Evolutionary conservation across 2,797 vertebrate species (phyloP).

Genomic region (Acridotheres tristis): DNA sequence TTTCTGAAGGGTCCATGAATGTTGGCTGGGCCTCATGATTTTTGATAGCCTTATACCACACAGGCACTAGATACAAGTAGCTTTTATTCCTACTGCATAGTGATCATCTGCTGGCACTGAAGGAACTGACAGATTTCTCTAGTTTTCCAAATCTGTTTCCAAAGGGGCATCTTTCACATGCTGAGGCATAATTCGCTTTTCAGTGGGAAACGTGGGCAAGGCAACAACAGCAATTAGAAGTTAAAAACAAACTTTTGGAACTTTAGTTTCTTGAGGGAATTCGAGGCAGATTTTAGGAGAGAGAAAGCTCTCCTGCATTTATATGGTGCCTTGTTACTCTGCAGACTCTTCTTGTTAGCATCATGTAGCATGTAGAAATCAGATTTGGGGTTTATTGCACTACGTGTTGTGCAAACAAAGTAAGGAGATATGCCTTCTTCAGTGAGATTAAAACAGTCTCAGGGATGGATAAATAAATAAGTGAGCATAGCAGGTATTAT

Average conservation of each 20-base stretch:
- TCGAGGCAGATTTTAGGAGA: neutral
- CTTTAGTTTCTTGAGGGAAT: neutral
- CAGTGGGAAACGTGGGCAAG: neutral
- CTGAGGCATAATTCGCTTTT: neutral
- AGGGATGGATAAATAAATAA: neutral
- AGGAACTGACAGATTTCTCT: neutral
- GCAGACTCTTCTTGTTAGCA: neutral
- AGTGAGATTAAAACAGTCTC: neutral
- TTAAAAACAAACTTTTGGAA: neutral
- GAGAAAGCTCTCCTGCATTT: neutral
- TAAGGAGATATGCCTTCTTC: neutral
- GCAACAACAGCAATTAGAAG: neutral
- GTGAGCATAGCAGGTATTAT: neutral
- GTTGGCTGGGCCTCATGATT: neutral
- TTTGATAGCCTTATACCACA: neutral
- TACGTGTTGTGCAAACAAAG: neutral
- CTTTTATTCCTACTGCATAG: neutral
- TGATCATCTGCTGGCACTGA: neutral
- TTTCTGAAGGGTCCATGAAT: neutral
- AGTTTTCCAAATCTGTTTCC: neutral
- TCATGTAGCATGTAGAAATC: neutral
- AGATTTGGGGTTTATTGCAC: neutral
- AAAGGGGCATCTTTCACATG: neutral
- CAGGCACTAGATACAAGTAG: neutral
- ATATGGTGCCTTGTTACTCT: neutral